Base-by-base conservation (phyloP, 2,797 vertebrate species). In the Harpagifer antarcticus region DNA sequence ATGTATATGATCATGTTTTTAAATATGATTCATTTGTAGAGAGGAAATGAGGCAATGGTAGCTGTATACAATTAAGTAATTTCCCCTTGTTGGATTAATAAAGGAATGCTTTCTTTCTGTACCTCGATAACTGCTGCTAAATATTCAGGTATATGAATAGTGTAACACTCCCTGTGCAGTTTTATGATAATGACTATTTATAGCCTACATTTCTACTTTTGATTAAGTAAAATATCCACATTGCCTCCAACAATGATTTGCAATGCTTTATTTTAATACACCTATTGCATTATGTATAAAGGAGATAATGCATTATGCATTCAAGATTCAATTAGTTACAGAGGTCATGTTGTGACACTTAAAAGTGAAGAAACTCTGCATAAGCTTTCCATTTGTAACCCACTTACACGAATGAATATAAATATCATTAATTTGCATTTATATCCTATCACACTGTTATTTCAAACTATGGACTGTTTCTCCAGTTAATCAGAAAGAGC, bases 341-440 rank as follows among this genome's bases (percentile, higher is more conserved):
- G 43, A 42, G 42, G 40, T 44, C 42, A 53, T 45, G 23, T 60
- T 59, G 23, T 44, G 11, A 12, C 15, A 31, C 44, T 45, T 31
- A 45, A 45, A 59, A 45, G 43, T 42, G 8, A 31, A 60, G n/a
- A 58, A 3, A 59, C 57, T 60, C 58, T 47, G 44, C 10, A 31
- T 17, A 50, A 19, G 4, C 45, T 54, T 73, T 10, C 43, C 10
- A 15, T 10, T 45, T 16, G 1, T 47, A 31, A 27, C 6, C 10
- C 15, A 43, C 15, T 8, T 23, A 53, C 11, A 44, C 20, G 31
- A 2, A 8, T n/a, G 54, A 33, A 53, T 19, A 43, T 48, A 33
- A 43, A 53, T 27, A 31, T 57, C 49, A 54, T 3, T 16, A 19
- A 16, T 50, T 7, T 3, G 7, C n/a, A 16, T 52, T 47, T 7